Percentiles rank a stretch among this genome's conserved stretches.
Evolutionary conservation across 2,888 invertebrate species (phyloP).

Genomic region (Plusia festucae): DNA sequence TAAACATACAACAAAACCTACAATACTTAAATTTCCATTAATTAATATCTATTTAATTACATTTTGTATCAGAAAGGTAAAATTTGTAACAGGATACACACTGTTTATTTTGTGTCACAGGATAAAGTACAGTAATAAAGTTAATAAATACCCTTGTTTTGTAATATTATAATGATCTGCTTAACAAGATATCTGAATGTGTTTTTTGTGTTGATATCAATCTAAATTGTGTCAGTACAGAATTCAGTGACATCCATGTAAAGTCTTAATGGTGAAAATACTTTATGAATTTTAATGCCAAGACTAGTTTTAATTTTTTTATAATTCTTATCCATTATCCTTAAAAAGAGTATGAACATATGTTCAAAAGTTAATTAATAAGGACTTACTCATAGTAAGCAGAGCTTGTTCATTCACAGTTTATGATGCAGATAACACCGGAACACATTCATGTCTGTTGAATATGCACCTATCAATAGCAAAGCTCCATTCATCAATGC

Average conservation of each 20-base stretch:
- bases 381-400: constrained; percentile 30
- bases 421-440: constrained; percentile 70
- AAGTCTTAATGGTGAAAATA: too few species aligned
- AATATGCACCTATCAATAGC: constrained; percentile 71
- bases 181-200: neutral
- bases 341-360: neutral
- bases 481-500: constrained; percentile 73
- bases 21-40: too few species aligned
- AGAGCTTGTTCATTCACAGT: constrained; percentile 56
- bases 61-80: neutral
- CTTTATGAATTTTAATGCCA: too few species aligned
- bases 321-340: neutral
- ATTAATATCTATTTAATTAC: too few species aligned
- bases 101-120: neutral
- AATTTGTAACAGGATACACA: neutral
- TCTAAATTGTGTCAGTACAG: neutral
- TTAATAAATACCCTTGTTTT: neutral
- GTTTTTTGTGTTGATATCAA: neutral
- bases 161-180: neutral
- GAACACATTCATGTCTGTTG: constrained; percentile 65
- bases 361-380: constrained; percentile 55
- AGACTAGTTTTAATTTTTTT: neutral
- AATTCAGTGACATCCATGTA: neutral
- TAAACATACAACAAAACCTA: too few species aligned
- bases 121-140: neutral